Base-by-base conservation (phyloP, 1,140 invertebrate species). In the Nephila pilipes region DNA sequence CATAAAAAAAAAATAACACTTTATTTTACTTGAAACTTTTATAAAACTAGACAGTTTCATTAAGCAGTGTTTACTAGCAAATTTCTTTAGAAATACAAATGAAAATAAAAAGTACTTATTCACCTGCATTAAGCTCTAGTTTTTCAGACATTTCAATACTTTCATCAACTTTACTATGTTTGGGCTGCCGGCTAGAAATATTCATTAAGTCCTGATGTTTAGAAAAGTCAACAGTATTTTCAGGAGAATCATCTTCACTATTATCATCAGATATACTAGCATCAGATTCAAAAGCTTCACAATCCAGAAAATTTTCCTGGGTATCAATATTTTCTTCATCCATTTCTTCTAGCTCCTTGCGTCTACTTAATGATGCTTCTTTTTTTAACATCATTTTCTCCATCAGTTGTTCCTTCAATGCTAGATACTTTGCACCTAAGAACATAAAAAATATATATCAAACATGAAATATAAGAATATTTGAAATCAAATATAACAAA, bases 341-440 rank as follows among this genome's bases (percentile, higher is more conserved):
- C 18, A 75, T 4, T 75, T 75, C 29, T 75, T 75, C 25, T 36
- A 36, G 25, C 18, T 32, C 69, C 32, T 75, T 75, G 16, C 69
- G 69, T 32, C 32, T 75, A 75, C 12, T 32, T 10, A 75, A 5
- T 20, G 69, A 75, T 18, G 25, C 69, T 32, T 75, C 69, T 75
- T 75, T 75, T 18, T 75, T 75, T 16, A 75, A 6, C 69, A 75
- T 75, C 18, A 75, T 75, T 75, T 75, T 75, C 32, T 75, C 69
- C 69, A 32, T 75, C 3, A 75, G 18, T 18, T 75, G 69, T 75
- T 32, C 69, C 2, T 75, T 75, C 69, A 75, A 32, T 32, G 32
- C 29, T 32, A 32, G 18, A 75, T 75, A 75, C 20, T 75, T 75
- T 75, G 25, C 10, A 4, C 69, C 69, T 75, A 36, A 18, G 25